A percentile compares a stretch with the other conserved stretches of the same genome.
phyloP scores from a whole-genome alignment of 2,113 vertebrate species.

The Apistogramma diplotaenia region DNA sequence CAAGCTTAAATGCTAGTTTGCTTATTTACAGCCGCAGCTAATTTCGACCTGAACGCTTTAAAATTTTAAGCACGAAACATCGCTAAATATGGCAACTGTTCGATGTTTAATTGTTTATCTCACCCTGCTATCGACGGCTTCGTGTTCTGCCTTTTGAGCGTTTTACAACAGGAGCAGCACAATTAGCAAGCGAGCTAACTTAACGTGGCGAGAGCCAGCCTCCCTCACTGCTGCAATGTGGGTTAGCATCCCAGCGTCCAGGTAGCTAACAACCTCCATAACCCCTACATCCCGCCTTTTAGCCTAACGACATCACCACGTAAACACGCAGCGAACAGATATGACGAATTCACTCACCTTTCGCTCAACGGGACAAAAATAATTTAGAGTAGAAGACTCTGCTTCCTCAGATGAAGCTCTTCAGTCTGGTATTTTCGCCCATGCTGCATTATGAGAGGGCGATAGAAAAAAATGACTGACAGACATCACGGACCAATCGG shows the following conservation, averaged over 20 bases:
- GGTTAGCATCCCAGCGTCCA: slow-evolving; percentile 47
- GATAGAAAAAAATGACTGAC: slow-evolving; percentile 55
- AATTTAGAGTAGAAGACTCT: not conserved
- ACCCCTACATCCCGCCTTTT: not conserved
- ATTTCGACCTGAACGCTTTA: not conserved
- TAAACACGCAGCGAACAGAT: not conserved
- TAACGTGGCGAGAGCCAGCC: slow-evolving; percentile 68
- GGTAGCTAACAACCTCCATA: slow-evolving; percentile 24
- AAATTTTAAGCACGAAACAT: not conserved
- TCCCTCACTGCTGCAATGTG: slow-evolving; percentile 66
- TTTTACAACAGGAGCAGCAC: not conserved
- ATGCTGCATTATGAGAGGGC: slow-evolving; percentile 82
- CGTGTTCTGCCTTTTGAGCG: not conserved
- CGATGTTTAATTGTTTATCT: rapidly evolving
- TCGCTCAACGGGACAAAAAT: slow-evolving; percentile 43
- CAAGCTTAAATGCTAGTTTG: slow-evolving; percentile 42
- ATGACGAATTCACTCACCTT: slow-evolving; percentile 57
- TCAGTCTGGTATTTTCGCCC: slow-evolving; percentile 74
- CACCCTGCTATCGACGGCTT: not conserved
- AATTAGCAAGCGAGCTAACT: slow-evolving; percentile 62
- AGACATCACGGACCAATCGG: slow-evolving; percentile 46
- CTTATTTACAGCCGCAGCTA: slow-evolving; percentile 23
- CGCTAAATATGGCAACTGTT: rapidly evolving
- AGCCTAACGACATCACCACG: not conserved
- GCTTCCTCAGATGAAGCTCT: slow-evolving; percentile 54